Conservation (phyloP, 1,140 invertebrate species). For the Drosophila punjabiensis region DNA sequence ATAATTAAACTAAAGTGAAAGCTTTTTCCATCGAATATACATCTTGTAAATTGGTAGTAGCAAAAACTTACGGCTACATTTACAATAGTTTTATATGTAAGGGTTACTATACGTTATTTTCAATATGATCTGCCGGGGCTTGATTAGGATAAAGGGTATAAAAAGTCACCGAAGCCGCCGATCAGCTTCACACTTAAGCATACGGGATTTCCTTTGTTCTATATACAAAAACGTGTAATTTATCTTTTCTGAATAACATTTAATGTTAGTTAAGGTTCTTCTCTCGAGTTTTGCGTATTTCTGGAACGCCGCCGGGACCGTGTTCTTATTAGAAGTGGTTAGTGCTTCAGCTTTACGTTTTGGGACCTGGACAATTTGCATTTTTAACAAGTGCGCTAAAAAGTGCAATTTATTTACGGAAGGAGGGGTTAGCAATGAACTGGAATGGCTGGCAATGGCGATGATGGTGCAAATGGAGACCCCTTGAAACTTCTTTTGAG, state of each 20-base stretch:
- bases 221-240: conserved; percentile 62
- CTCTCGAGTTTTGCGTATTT: conserved; percentile 20
- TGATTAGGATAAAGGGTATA: conserved; percentile 54
- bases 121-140: conserved; percentile 26
- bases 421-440: background rate
- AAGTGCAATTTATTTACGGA: conserved; percentile 73
- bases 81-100: conserved; percentile 61
- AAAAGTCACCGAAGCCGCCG: conserved; percentile 60
- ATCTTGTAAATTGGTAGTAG: conserved; percentile 82
- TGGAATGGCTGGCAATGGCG: conserved; percentile 10
- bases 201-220: conserved; percentile 52
- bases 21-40: conserved; percentile 81
- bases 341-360: conserved; percentile 6
- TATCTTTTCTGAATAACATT: conserved; percentile 59
- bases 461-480: conserved; percentile 68
- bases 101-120: conserved; percentile 21
- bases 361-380: conserved; percentile 67
- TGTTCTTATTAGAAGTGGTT: background rate
- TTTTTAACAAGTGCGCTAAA: conserved; percentile 85
- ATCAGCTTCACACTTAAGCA: conserved; percentile 61
- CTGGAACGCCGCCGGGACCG: conserved; percentile 25
- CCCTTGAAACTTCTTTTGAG: conserved; percentile 80
- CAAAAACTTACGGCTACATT: conserved; percentile 80
- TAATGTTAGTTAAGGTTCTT: conserved; percentile 56
- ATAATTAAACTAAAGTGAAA: conserved; percentile 84